phyloP scores from a whole-genome alignment of 2,797 vertebrate species.

The Pangasius djambal region DNA sequence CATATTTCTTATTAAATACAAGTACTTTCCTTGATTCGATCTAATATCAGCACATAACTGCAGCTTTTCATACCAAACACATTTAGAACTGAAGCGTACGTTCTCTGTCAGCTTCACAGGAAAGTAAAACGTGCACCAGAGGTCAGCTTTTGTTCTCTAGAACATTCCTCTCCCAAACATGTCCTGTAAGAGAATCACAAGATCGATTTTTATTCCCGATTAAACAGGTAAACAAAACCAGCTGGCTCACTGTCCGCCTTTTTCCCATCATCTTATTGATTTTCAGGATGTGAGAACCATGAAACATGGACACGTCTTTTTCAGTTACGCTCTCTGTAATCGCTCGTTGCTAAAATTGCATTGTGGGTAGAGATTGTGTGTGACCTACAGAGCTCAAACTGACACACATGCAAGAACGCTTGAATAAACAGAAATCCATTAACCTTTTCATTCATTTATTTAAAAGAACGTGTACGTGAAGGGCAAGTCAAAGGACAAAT shows the following conservation, averaged over 20 bases:
- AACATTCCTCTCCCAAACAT: slow-evolving; percentile 45
- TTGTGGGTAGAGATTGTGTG: neutral
- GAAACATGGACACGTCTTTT: slow-evolving; percentile 54
- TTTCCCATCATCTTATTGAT: slow-evolving; percentile 56
- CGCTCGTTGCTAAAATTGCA: neutral
- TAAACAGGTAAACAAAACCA: slow-evolving; percentile 69
- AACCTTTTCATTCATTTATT: neutral
- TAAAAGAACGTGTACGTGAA: neutral
- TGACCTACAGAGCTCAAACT: neutral
- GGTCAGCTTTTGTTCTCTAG: slow-evolving; percentile 44
- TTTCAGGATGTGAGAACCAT: slow-evolving; percentile 23
- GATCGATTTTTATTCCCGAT: slow-evolving; percentile 67
- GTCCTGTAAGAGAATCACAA: slow-evolving; percentile 38
- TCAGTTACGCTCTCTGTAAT: slow-evolving; percentile 37
- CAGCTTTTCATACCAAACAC: neutral
- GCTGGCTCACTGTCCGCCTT: slow-evolving; percentile 50
- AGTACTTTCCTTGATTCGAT: neutral
- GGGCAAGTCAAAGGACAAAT: neutral
- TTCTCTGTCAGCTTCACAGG: slow-evolving; percentile 45
- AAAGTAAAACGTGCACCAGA: neutral
- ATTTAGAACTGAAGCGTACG: neutral
- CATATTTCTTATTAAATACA: too few species aligned
- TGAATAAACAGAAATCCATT: neutral
- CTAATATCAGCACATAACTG: neutral
- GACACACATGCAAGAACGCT: neutral